phyloP scores from a whole-genome alignment of 30 jellyfish, hydroid and myxozoan species.

The Calvadosia cruxmelitensis region DNA sequence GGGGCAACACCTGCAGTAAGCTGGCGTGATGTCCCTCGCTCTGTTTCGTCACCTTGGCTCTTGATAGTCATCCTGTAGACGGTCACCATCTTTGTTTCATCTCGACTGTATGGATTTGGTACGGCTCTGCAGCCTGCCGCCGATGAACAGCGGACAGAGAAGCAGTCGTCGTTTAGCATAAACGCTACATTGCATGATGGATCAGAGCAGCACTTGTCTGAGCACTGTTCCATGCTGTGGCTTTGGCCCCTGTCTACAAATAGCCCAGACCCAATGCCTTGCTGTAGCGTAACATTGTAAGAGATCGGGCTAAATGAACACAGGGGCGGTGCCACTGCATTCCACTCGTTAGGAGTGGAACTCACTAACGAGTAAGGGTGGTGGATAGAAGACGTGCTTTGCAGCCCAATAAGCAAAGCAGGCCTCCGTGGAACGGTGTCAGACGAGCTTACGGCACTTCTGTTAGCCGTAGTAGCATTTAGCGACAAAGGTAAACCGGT shows the following conservation, averaged over 20 bases:
- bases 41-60: too few species aligned
- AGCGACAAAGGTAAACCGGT: not conserved
- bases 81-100: not conserved
- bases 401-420: constrained; percentile 2
- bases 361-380: not conserved
- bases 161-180: constrained; percentile 89
- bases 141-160: constrained; percentile 61
- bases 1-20: not conserved
- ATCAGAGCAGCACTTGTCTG: constrained; percentile 63
- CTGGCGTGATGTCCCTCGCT: not conserved
- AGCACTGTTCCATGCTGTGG: constrained; percentile 55
- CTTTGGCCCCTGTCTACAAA: constrained; percentile 90
- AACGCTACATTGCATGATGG: constrained; percentile 95
- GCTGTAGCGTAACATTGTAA: constrained; percentile 99
- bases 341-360: not conserved
- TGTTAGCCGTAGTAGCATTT: not conserved
- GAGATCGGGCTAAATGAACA: constrained; percentile 99
- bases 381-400: not conserved
- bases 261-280: constrained; percentile 99
- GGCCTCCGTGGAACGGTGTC: not conserved
- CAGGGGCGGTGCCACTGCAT: constrained; percentile 66
- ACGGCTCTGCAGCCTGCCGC: constrained; percentile 52
- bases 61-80: not conserved
- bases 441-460: not conserved
- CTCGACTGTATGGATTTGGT: not conserved